Base-by-base conservation (phyloP, 1,140 invertebrate genomes). In the Papilio machaon region DNA sequence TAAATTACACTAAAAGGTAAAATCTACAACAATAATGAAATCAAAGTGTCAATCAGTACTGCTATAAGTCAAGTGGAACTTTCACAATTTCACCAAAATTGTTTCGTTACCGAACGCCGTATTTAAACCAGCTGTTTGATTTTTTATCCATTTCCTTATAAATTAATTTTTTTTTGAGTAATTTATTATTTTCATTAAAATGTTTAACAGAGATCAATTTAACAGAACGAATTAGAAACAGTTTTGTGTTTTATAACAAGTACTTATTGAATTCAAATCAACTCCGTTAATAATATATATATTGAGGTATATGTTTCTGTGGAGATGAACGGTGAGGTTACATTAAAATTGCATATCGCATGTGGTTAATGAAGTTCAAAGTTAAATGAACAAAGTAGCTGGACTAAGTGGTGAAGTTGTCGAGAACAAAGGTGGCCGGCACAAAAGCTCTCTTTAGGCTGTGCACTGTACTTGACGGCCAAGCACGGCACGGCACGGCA, bases 331-430 rank as follows among this genome's bases (percentile, higher is more conserved):
- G 6, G 54, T 49, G 10, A 58, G 54, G 6, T 49, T 4, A 49
- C 47, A 49, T 49, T 47, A 47, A 47, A n/a, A 4, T 54, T 58
- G 17, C 54, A 19, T 19, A 58, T 0, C 8, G n/a, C 2, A 19
- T 19, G 54, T 19, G 54, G 17, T 58, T 58, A n/a, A 58, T 58
- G 7, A 43, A 19, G 54, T 58, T 58, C 8, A 30, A 64, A 64
- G 60, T 64, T 64, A 64, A 64, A 64, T 64, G 11, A 64, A 30
- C 60, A 30, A 64, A 64, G 60, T 30, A 64, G 60, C 23, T 30
- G 30, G 64, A 23, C 23, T 35, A 5, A 38, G 64, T 17, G 7
- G 64, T 6, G 30, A 38, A 70, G 11, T 35, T 35, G 64, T 35
- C 13, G 30, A 70, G 64, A 35, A 70, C 64, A 70, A 70, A 38